Base-by-base conservation (phyloP, 2,113 vertebrate species). In the Rutilus rutilus region DNA sequence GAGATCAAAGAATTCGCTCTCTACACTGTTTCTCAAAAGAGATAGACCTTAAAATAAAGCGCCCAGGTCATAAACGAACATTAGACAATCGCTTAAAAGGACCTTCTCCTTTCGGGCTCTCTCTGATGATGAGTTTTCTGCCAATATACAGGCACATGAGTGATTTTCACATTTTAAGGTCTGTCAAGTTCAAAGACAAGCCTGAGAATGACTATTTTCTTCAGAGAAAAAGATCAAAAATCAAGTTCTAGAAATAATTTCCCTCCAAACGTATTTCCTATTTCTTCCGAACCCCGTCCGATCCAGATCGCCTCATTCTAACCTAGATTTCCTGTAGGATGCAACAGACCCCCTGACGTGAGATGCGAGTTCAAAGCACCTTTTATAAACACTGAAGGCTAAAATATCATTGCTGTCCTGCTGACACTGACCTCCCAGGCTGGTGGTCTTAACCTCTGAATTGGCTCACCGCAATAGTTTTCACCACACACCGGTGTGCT, bases 371-470 rank as follows among this genome's bases (percentile, higher is more conserved):
- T 80, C 65, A 86, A 59, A 86, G 33, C 65, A 47, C 2, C 9
- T 47, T 80, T 73, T 33, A 75, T 57, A 59, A 57, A 74, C 15
- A 42, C 60, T 0, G 50, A 36, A 52, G 67, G 50, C 78, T 21
- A 27, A 85, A 78, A 85, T 71, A 79, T 85, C 84, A 79, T 7
- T 27, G 10, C 25, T 73, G 52, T 60, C 62, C 65, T 73, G 76
- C 39, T 73, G 47, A 69, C 17, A 7, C 50, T 42, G 36, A 80
- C 77, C 50, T 59, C 33, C 42, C 11, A 50, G 8, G 65, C 52
- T 73, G 64, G 77, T 50, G 77, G 77, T 73, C 65, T 80, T 71
- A 71, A 79, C 84, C 84, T 80, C 30, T 47, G 25, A 47, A 30
- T 21, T 57, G 14, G 36, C 21, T 10, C 39, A 59, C 59, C 8